phyloP scores from a whole-genome alignment of 2,113 vertebrate species.

The Scytalopus superciliaris region DNA sequence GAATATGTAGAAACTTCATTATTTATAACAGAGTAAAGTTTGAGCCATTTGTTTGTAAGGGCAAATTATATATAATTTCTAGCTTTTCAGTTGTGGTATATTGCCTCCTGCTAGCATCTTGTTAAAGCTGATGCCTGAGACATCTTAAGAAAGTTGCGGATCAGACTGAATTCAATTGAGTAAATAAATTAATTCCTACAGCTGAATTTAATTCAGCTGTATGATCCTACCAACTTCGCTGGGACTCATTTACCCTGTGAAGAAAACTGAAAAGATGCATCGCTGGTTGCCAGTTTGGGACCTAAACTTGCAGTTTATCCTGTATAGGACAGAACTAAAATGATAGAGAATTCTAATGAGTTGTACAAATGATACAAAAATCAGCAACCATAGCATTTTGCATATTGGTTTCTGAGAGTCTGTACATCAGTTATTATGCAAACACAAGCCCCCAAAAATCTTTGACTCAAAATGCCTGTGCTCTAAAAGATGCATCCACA shows the following conservation, averaged over 20 bases:
- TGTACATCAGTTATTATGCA: not conserved
- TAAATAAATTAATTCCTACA: not conserved
- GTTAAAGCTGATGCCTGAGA: not conserved
- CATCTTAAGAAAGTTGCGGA: not conserved
- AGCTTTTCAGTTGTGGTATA: not conserved
- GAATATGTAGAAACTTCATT: not conserved
- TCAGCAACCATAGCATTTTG: not conserved
- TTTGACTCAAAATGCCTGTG: not conserved
- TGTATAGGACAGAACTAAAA: not conserved
- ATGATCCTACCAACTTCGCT: not conserved
- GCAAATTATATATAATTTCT: not conserved
- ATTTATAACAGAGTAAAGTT: not conserved
- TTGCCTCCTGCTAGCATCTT: not conserved
- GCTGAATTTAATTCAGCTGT: not conserved
- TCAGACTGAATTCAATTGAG: not conserved
- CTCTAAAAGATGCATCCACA: not conserved
- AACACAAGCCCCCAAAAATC: not conserved
- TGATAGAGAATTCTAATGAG: not conserved
- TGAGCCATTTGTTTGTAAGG: not conserved
- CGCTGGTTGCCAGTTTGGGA: not conserved
- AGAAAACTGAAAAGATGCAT: not conserved
- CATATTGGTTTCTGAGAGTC: not conserved
- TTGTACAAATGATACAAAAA: not conserved
- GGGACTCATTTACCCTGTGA: not conserved
- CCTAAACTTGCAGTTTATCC: not conserved